Conservation (phyloP, 2,797 vertebrate genomes). For the Potorous gilbertii region DNA sequence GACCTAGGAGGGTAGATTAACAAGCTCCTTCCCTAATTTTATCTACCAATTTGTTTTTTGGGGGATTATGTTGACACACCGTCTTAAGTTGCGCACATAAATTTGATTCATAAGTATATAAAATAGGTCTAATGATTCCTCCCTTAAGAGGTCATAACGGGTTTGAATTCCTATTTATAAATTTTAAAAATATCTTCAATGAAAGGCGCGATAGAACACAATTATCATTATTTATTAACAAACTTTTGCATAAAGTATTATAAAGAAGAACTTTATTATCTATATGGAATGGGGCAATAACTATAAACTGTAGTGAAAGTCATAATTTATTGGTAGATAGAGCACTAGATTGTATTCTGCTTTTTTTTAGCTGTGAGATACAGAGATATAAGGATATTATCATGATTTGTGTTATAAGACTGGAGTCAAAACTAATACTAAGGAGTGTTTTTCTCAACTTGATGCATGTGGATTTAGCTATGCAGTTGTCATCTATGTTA, state of each 20-base stretch:
- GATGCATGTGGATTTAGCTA: constrained; percentile 67
- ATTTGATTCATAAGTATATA: constrained; percentile 46
- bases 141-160: constrained; percentile 16
- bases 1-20: not conserved
- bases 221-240: constrained; percentile 60
- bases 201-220: constrained; percentile 28
- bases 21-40: not conserved
- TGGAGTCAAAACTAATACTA: constrained; percentile 66
- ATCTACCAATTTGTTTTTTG: not conserved
- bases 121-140: not conserved
- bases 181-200: constrained; percentile 31
- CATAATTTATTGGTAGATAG: constrained; percentile 59
- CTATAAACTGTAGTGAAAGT: constrained; percentile 61
- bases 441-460: constrained; percentile 65
- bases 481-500: constrained; percentile 59
- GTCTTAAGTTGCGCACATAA: not conserved
- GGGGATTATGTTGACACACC: not conserved
- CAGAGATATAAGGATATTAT: constrained; percentile 74
- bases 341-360: constrained; percentile 63
- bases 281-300: constrained; percentile 57
- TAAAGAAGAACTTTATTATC: constrained; percentile 60
- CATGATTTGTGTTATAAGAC: constrained; percentile 71
- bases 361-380: constrained; percentile 58
- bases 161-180: constrained; percentile 39
- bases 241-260: constrained; percentile 51